Evolutionary conservation across 2,888 invertebrate genomes (phyloP).

Genomic region (Megaustenia siamemsis): DNA sequence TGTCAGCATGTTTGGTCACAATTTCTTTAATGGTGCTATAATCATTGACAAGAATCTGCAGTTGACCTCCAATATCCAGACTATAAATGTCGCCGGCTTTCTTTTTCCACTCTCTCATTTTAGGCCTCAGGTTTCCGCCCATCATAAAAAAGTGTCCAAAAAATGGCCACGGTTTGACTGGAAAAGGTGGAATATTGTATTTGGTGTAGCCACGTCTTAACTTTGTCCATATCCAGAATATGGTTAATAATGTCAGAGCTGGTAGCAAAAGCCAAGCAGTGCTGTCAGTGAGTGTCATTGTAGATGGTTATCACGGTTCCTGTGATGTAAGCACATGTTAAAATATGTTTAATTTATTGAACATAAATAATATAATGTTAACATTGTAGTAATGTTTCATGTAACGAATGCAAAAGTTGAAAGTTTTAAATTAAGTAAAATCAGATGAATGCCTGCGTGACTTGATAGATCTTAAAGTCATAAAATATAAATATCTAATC

Average conservation of each 20-base stretch:
- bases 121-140: slow-evolving; percentile 1
- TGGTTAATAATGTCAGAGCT: neutral
- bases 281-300: too few species aligned
- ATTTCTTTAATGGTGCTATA: slow-evolving; percentile 52
- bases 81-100: slow-evolving; percentile 53
- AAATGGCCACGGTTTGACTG: slow-evolving; percentile 39
- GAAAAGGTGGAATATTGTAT: slow-evolving; percentile 49
- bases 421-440: too few species aligned
- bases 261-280: too few species aligned
- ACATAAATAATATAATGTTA: too few species aligned
- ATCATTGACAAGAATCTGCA: slow-evolving; percentile 51
- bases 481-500: too few species aligned
- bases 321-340: too few species aligned
- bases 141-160: slow-evolving; percentile 48
- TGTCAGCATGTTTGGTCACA: slow-evolving; percentile 53
- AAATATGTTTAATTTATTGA: too few species aligned
- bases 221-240: slow-evolving; percentile 12
- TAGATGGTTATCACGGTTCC: too few species aligned
- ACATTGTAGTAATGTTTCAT: too few species aligned
- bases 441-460: too few species aligned
- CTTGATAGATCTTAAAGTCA: too few species aligned
- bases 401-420: too few species aligned
- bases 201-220: neutral
- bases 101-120: slow-evolving; percentile 27
- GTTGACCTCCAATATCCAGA: slow-evolving; percentile 37